These are phyloP conservation scores for Drosophila helvetica DNA, from an alignment of 2,888 invertebrate species.

Conservation along the genomic window DNA sequence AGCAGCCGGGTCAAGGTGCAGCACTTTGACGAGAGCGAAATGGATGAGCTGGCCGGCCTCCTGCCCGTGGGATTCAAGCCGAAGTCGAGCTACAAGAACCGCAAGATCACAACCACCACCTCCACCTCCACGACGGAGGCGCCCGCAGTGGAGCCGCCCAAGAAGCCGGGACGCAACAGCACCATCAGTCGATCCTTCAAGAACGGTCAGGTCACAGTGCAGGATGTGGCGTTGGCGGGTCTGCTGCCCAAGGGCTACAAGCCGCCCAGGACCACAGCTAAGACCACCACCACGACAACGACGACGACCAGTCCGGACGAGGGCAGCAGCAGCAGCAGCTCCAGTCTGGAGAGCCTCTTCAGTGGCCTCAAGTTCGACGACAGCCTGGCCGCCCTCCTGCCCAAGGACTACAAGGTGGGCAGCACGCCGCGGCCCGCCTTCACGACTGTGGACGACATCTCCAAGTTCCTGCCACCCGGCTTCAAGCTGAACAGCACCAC, in stretches of 20 bases:
- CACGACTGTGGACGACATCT: constrained; percentile 78
- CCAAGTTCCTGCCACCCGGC: constrained; percentile 87
- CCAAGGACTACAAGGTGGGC: constrained; percentile 85
- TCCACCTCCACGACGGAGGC: constrained; percentile 62
- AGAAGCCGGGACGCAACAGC: constrained; percentile 81
- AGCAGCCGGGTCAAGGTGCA: constrained; percentile 79
- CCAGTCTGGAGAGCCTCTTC: constrained; percentile 75
- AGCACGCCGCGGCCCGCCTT: constrained; percentile 47
- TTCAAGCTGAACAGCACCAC: constrained; percentile 84
- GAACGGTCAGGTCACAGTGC: constrained; percentile 85
- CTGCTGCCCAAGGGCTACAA: constrained; percentile 87
- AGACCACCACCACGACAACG: constrained; percentile 48
- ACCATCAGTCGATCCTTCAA: constrained; percentile 85
- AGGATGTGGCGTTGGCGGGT: constrained; percentile 85
- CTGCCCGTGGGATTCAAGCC: constrained; percentile 87
- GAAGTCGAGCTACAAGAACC: constrained; percentile 68
- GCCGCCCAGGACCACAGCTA: constrained; percentile 77
- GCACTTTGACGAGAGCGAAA: constrained; percentile 79
- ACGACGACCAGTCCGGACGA: constrained; percentile 49
- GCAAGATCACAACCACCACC: constrained; percentile 84
- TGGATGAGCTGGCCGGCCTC: constrained; percentile 87
- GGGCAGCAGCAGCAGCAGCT: constrained; percentile 33
- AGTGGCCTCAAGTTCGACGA: constrained; percentile 82
- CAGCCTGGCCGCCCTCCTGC: constrained; percentile 83
- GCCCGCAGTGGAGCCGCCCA: constrained; percentile 30